Conservation (phyloP, 2,113 vertebrate species). For the Lipotes vexillifer region DNA sequence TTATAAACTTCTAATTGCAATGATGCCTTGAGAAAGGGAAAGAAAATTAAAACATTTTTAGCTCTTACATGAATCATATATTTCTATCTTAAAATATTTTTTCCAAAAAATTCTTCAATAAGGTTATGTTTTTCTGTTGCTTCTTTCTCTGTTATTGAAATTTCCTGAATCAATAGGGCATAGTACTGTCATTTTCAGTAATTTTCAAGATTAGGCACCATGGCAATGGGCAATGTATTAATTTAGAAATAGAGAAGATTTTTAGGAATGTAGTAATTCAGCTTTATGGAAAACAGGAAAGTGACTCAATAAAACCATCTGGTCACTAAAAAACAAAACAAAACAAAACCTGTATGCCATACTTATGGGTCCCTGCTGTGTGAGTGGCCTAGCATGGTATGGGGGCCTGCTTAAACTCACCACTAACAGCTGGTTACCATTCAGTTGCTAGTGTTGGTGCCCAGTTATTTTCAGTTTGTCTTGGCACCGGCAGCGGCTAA, state of each 20-base stretch:
- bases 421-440: conserved; percentile 45
- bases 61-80: conserved; percentile 68
- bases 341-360: background rate
- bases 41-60: background rate
- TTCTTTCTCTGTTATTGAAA: conserved; percentile 5
- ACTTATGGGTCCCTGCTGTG: background rate
- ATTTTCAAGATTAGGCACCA: background rate
- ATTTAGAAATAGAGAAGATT: conserved; percentile 15
- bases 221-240: background rate
- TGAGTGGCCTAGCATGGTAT: background rate
- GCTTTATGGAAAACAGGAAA: conserved; percentile 47
- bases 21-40: background rate
- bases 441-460: background rate
- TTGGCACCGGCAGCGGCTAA: background rate
- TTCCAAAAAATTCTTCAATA: background rate
- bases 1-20: background rate
- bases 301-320: conserved; percentile 19
- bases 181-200: background rate
- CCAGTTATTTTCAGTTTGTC: conserved; percentile 36
- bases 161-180: background rate
- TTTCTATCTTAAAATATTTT: conserved; percentile 60
- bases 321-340: background rate
- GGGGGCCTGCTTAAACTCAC: background rate
- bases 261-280: conserved; percentile 30
- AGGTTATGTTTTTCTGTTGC: background rate